Evolutionary conservation across 2,113 vertebrate genomes (phyloP).

Genomic region (Carassius gibelio): DNA sequence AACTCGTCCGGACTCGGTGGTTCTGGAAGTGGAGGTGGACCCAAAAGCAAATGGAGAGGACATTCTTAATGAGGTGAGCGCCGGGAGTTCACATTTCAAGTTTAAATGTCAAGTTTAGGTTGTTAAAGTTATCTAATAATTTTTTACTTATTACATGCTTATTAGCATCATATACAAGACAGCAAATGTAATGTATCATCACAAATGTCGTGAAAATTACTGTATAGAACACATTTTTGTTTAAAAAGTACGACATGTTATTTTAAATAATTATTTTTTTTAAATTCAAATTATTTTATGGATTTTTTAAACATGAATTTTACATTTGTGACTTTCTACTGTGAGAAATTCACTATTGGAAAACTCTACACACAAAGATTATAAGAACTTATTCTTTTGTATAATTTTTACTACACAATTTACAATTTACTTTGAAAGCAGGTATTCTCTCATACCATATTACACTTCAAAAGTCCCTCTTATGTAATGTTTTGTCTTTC

Average conservation of each 20-base stretch:
- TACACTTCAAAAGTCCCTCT: constrained; percentile 15
- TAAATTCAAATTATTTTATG: neutral
- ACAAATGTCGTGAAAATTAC: neutral
- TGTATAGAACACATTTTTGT: neutral
- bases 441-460: constrained; percentile 14
- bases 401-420: neutral
- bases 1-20: constrained; percentile 83
- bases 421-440: neutral
- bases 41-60: constrained; percentile 84
- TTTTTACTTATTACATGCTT: neutral
- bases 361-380: neutral
- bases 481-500: constrained; percentile 15
- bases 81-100: neutral
- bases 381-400: neutral
- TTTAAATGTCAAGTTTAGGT: neutral
- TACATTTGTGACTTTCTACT: neutral
- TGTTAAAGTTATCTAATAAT: neutral
- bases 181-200: neutral
- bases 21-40: constrained; percentile 85
- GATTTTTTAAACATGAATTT: neutral
- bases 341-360: neutral
- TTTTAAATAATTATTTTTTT: neutral
- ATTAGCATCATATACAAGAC: neutral
- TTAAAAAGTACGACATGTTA: neutral
- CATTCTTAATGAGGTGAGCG: constrained; percentile 79